Evolutionary conservation across 2,888 invertebrate genomes (phyloP).

Genomic region (Philopedon plagiatum): DNA sequence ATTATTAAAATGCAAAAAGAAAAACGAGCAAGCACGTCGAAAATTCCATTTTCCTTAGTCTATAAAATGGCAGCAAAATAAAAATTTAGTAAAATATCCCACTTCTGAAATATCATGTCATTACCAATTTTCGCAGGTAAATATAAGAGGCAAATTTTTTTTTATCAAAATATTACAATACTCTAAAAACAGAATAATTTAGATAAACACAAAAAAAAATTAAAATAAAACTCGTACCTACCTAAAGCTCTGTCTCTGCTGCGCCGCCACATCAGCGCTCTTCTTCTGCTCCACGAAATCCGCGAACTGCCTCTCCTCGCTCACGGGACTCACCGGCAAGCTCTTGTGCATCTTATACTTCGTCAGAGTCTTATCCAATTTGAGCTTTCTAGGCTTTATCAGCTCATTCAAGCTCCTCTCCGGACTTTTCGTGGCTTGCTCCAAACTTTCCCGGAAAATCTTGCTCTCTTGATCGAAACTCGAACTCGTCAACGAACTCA

Average conservation of each 20-base stretch:
- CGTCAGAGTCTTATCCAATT: slow-evolving; percentile 65
- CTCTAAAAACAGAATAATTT: too few species aligned
- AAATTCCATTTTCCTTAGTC: too few species aligned
- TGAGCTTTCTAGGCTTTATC: slow-evolving; percentile 64
- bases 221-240: too few species aligned
- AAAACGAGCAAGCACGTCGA: too few species aligned
- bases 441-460: slow-evolving; percentile 45
- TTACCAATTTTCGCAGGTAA: too few species aligned
- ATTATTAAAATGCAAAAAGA: too few species aligned
- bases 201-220: too few species aligned
- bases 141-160: too few species aligned
- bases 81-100: too few species aligned
- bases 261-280: slow-evolving; percentile 49
- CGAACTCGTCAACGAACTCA: slow-evolving; percentile 17
- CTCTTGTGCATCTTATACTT: slow-evolving; percentile 75
- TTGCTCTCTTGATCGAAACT: slow-evolving; percentile 43
- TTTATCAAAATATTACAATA: too few species aligned
- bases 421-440: slow-evolving; percentile 56
- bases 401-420: slow-evolving; percentile 60
- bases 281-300: slow-evolving; percentile 63
- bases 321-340: slow-evolving; percentile 86
- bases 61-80: too few species aligned
- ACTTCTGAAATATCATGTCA: too few species aligned
- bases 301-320: slow-evolving; percentile 75
- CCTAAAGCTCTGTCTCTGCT: slow-evolving; percentile 69